Percentiles rank a stretch among this genome's conserved stretches.
phyloP scores from a whole-genome alignment of 2,888 invertebrate species.

The Cybosia mesomella region DNA sequence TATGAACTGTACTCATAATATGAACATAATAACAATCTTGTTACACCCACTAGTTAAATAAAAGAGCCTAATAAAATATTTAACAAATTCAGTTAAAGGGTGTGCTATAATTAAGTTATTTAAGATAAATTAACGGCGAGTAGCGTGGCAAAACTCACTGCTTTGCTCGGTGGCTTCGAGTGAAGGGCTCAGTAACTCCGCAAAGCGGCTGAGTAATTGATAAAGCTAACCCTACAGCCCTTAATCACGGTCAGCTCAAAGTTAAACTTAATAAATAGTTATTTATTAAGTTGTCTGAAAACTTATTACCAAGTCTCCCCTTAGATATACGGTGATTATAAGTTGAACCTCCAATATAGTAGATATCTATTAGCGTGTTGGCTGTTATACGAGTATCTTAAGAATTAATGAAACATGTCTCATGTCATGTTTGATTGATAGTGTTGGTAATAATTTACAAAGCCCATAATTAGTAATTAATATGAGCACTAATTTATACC shows the following conservation, averaged over 20 bases:
- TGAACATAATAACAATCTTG: constrained; percentile 18
- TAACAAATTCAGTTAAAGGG: constrained; percentile 54
- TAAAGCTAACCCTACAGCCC: constrained; percentile 74
- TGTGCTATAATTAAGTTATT: constrained; percentile 76
- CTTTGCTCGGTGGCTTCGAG: constrained; percentile 31
- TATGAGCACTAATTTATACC: too few relatives aligned
- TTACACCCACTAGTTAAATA: constrained; percentile 25
- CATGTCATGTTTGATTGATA: background rate
- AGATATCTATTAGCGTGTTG: too few relatives aligned
- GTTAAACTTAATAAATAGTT: constrained; percentile 67
- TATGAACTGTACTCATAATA: too few relatives aligned
- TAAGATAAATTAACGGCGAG: constrained; percentile 73
- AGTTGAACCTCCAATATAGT: too few relatives aligned
- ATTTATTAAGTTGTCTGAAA: constrained; percentile 68
- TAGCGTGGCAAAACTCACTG: constrained; percentile 53
- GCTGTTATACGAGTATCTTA: background rate
- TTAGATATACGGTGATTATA: constrained; percentile 32
- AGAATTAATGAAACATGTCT: background rate
- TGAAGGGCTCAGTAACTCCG: constrained; percentile 56
- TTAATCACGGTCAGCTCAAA: constrained; percentile 72
- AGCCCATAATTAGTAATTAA: background rate
- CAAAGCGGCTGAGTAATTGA: constrained; percentile 76
- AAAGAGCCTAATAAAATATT: constrained; percentile 48
- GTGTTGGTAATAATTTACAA: background rate
- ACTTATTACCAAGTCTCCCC: constrained; percentile 54